phyloP scores from a whole-genome alignment of 2,797 vertebrate species.

The Melanitta fusca region DNA sequence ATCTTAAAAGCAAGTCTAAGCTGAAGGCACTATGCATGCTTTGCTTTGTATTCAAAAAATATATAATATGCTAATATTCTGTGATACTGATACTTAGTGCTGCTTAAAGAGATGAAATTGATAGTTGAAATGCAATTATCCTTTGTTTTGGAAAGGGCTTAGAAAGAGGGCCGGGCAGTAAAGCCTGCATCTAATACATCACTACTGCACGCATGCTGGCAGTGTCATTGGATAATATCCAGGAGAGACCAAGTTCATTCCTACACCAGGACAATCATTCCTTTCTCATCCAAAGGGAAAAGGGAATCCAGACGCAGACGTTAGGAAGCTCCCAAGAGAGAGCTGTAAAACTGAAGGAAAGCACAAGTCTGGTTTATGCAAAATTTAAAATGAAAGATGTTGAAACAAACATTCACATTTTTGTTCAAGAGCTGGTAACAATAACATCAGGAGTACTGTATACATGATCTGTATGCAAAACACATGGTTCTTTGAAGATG shows the following conservation, averaged over 20 bases:
- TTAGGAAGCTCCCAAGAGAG: slow-evolving; percentile 49
- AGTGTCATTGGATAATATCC: slow-evolving; percentile 45
- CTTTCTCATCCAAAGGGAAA: slow-evolving; percentile 54
- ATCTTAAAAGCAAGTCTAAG: neutral
- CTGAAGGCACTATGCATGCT: neutral
- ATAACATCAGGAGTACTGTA: slow-evolving; percentile 13
- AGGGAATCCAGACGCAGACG: slow-evolving; percentile 39
- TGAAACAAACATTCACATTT: slow-evolving; percentile 48
- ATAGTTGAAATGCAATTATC: neutral
- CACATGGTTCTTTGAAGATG: slow-evolving; percentile 1
- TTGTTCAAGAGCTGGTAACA: slow-evolving; percentile 31
- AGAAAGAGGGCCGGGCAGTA: neutral
- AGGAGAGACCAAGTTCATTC: slow-evolving; percentile 60
- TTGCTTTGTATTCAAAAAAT: neutral
- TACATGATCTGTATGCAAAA: neutral
- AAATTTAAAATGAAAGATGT: slow-evolving; percentile 54
- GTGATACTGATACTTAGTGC: neutral
- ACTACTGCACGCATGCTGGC: neutral
- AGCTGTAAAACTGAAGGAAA: slow-evolving; percentile 36
- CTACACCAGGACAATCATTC: slow-evolving; percentile 47
- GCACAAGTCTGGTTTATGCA: slow-evolving; percentile 57
- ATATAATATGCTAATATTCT: neutral
- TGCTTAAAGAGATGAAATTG: neutral
- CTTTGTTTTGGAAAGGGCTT: slow-evolving; percentile 22
- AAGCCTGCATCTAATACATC: slow-evolving; percentile 39